Percentiles rank a stretch among this genome's conserved stretches.
Conservation (phyloP, 2,888 invertebrate species). For the Chymomyza fuscimana region DNA sequence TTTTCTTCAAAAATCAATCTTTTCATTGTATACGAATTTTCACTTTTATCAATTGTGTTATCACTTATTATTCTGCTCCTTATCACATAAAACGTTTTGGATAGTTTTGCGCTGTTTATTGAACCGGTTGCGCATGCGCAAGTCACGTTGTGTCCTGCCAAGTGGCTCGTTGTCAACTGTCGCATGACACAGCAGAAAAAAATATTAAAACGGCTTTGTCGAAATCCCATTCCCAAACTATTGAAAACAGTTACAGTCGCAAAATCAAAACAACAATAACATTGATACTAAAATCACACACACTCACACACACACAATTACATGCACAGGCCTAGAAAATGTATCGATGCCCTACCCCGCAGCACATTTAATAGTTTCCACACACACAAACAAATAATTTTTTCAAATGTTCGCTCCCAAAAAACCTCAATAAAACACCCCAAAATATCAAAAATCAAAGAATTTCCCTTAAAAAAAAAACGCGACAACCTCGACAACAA, state of each 20-base stretch:
- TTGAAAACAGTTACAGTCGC: constrained; percentile 54
- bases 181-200: constrained; percentile 77
- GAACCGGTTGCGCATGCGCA: constrained; percentile 56
- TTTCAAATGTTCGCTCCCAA: constrained; percentile 22
- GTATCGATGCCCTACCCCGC: constrained; percentile 52
- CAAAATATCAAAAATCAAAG: constrained; percentile 79
- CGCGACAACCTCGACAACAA: constrained; percentile 31
- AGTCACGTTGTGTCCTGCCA: constrained; percentile 75
- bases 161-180: constrained; percentile 76
- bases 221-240: constrained; percentile 37
- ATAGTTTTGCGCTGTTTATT: constrained; percentile 22
- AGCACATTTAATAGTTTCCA: constrained; percentile 63
- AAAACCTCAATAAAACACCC: constrained; percentile 79
- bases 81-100: neutral
- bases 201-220: constrained; percentile 39
- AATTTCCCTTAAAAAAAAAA: constrained; percentile 77
- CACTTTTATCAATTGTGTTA: constrained; percentile 3
- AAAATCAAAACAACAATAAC: constrained; percentile 72
- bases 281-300: constrained; percentile 66
- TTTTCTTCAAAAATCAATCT: no score
- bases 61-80: neutral
- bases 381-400: constrained; percentile 34
- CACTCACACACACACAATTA: constrained; percentile 26
- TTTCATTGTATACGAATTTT: neutral
- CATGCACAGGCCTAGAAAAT: constrained; percentile 21